phyloP scores from a whole-genome alignment of 2,113 vertebrate genomes.

The Xyliphius kryptos region DNA sequence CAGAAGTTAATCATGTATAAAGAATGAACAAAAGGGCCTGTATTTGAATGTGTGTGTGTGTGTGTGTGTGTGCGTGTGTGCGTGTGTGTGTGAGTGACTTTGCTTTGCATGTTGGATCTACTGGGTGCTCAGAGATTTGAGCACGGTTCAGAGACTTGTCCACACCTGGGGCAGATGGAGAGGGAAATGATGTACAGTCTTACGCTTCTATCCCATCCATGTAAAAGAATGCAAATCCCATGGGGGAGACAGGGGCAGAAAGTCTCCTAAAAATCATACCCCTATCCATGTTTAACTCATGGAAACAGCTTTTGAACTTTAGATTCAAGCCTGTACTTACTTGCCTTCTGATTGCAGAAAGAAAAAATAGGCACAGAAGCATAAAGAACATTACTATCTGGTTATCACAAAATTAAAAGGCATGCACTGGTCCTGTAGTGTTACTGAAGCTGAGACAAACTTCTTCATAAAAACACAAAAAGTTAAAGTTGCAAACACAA shows the following conservation, averaged over 20 bases:
- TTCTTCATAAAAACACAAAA: too few relatives aligned
- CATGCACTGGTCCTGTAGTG: too few relatives aligned
- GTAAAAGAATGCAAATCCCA: slow-evolving; percentile 52
- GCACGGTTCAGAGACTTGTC: slow-evolving; percentile 25
- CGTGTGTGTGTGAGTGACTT: slow-evolving; percentile 5
- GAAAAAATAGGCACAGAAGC: background rate
- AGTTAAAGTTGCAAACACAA: too few relatives aligned
- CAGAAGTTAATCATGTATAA: background rate
- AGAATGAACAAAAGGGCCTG: background rate
- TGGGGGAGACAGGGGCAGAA: slow-evolving; percentile 6
- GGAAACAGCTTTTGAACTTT: slow-evolving; percentile 31
- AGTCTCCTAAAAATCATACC: slow-evolving; percentile 7
- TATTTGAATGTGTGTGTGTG: slow-evolving; percentile 3
- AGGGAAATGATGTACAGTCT: slow-evolving; percentile 25
- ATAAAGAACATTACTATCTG: too few relatives aligned
- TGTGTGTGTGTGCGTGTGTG: background rate
- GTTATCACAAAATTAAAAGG: too few relatives aligned
- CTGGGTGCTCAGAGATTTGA: slow-evolving; percentile 11
- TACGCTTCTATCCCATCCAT: slow-evolving; percentile 36
- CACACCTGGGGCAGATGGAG: slow-evolving; percentile 32
- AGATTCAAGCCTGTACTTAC: slow-evolving; percentile 27
- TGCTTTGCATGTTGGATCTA: slow-evolving; percentile 32
- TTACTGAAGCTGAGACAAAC: too few relatives aligned
- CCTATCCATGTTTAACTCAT: slow-evolving; percentile 18
- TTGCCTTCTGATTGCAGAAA: slow-evolving; percentile 15